Conservation (phyloP, 2,888 invertebrate genomes). For the Adineta ricciae region DNA sequence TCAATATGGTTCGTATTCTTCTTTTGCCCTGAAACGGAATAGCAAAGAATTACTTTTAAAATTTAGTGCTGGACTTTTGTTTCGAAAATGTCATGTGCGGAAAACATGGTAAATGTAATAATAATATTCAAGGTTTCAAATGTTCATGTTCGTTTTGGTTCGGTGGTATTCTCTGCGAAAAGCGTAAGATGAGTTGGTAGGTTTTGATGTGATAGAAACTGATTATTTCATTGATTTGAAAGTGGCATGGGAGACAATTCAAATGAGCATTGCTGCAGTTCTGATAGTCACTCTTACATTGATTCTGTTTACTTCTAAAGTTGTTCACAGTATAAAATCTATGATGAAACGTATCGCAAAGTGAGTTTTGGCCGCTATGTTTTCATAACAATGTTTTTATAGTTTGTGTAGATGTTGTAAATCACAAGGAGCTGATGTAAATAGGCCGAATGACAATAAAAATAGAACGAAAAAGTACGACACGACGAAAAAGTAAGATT, state of each 20-base stretch:
- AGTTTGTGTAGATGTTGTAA: no score
- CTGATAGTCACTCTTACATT: neutral
- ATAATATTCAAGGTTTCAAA: neutral
- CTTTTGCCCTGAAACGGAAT: neutral
- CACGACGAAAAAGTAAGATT: no score
- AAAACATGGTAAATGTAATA: neutral
- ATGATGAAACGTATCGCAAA: no score
- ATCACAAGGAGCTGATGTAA: no score
- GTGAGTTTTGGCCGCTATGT: no score
- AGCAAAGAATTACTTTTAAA: neutral
- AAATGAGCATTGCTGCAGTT: neutral
- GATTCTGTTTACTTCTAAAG: neutral
- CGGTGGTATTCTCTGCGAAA: neutral
- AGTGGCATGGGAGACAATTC: neutral
- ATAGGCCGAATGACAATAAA: no score
- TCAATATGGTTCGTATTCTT: neutral
- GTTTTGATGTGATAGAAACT: neutral
- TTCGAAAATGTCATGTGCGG: neutral
- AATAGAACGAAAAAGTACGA: no score
- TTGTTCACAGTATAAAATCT: no score
- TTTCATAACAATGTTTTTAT: no score
- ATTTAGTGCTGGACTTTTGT: neutral
- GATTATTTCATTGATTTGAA: neutral
- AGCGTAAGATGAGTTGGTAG: neutral
- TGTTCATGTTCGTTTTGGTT: neutral